Conservation (phyloP, 2,113 vertebrate species). For the Silurus glanis region DNA sequence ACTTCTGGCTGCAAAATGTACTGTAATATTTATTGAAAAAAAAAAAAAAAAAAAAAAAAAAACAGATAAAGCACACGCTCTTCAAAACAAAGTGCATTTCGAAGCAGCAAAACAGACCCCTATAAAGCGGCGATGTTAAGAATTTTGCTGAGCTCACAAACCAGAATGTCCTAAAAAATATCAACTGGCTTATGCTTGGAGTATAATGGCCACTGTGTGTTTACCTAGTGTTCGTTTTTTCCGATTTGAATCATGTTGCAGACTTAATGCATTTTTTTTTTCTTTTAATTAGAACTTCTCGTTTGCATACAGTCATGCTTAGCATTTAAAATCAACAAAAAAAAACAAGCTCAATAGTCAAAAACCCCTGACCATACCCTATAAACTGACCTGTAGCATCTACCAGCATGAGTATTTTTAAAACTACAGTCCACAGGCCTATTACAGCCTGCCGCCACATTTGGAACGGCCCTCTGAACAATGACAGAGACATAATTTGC, state of each 20-base stretch:
- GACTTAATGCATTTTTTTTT: neutral
- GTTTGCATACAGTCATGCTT: too few species aligned
- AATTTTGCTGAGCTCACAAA: too few species aligned
- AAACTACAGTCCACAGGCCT: neutral
- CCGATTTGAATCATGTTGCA: too few species aligned
- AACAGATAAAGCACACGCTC: neutral
- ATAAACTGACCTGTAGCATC: neutral
- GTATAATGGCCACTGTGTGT: too few species aligned
- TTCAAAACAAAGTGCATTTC: neutral
- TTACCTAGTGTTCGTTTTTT: neutral
- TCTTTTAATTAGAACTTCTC: neutral
- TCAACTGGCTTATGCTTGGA: too few species aligned
- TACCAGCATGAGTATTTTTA: neutral
- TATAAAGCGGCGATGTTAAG: too few species aligned
- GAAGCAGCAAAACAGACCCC: too few species aligned
- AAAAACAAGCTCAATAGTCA: neutral
- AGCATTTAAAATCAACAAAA: neutral
- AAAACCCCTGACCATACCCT: neutral
- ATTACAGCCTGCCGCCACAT: too few species aligned
- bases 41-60: neutral
- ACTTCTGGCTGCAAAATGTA: neutral
- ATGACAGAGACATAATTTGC: too few species aligned
- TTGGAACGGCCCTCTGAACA: too few species aligned
- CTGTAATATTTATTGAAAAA: neutral
- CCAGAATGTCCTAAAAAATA: too few species aligned